Percentiles rank a stretch among this genome's conserved stretches.
phyloP scores from a whole-genome alignment of 2,113 vertebrate species.

The Cyprinus carpio region DNA sequence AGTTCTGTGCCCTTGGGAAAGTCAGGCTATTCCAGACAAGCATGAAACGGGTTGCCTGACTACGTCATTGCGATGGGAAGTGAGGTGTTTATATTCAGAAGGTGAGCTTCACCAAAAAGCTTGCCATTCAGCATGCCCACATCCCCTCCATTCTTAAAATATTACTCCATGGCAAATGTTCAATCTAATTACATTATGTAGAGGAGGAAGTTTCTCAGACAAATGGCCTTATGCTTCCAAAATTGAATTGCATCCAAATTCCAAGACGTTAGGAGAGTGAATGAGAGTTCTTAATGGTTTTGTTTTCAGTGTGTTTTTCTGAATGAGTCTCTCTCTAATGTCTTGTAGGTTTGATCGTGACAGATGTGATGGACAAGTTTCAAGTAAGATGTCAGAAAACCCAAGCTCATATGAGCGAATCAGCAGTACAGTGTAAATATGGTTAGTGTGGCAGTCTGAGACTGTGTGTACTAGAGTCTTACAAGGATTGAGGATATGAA shows the following conservation, averaged over 20 bases:
- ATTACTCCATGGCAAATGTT: constrained; percentile 61
- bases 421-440: not conserved
- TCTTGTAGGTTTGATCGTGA: constrained; percentile 19
- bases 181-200: constrained; percentile 68
- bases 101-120: constrained; percentile 41
- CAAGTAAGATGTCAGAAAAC: constrained; percentile 13
- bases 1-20: constrained; percentile 52
- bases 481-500: not conserved
- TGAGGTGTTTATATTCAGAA: constrained; percentile 46
- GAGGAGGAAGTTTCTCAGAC: constrained; percentile 60
- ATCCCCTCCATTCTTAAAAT: constrained; percentile 50
- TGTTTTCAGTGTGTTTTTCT: constrained; percentile 50
- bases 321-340: constrained; percentile 33
- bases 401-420: not conserved
- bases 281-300: constrained; percentile 37
- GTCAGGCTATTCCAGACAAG: constrained; percentile 44
- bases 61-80: constrained; percentile 37
- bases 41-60: constrained; percentile 22
- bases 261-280: constrained; percentile 56
- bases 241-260: constrained; percentile 55
- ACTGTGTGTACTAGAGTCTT: not conserved
- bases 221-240: constrained; percentile 60
- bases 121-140: constrained; percentile 27
- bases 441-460: not conserved
- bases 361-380: constrained; percentile 37